Conservation (phyloP, 1,140 invertebrate species). For the Formica exsecta region DNA sequence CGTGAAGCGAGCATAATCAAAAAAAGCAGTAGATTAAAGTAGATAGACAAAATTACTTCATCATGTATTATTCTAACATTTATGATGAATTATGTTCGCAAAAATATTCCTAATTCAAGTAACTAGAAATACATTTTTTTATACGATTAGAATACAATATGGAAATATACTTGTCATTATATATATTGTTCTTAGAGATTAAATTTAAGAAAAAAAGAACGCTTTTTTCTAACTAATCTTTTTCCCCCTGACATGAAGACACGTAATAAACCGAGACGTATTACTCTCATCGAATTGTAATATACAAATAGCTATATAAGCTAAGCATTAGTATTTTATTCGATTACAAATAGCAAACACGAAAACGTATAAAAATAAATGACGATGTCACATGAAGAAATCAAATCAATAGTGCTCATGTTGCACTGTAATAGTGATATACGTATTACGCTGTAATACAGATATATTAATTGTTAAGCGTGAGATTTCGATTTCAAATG, state of each 20-base stretch:
- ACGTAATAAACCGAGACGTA: not conserved
- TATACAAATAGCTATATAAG: not conserved
- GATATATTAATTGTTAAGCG: conserved; percentile 14
- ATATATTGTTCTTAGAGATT: not conserved
- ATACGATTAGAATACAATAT: not conserved
- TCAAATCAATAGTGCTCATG: not conserved
- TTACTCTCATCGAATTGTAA: not conserved
- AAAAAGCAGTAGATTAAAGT: not conserved
- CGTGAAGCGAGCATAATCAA: conserved; percentile 4
- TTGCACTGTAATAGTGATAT: not conserved
- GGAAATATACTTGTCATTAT: not conserved
- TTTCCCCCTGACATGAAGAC: not conserved
- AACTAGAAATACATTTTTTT: not conserved
- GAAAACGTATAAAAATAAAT: not conserved
- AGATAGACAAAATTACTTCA: not conserved
- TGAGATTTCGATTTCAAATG: conserved; percentile 39
- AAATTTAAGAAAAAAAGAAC: not conserved
- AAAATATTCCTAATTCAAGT: not conserved
- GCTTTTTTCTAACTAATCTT: not conserved
- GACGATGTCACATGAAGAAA: not conserved
- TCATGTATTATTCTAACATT: not conserved
- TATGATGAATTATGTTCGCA: not conserved
- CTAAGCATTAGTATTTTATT: not conserved
- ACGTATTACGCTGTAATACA: not conserved
- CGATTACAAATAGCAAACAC: not conserved